Evolutionary conservation across 2,797 vertebrate genomes (phyloP), one percentile per base, ranked within the genome.

Genomic region (Odontamblyopus rebecca): DNA sequence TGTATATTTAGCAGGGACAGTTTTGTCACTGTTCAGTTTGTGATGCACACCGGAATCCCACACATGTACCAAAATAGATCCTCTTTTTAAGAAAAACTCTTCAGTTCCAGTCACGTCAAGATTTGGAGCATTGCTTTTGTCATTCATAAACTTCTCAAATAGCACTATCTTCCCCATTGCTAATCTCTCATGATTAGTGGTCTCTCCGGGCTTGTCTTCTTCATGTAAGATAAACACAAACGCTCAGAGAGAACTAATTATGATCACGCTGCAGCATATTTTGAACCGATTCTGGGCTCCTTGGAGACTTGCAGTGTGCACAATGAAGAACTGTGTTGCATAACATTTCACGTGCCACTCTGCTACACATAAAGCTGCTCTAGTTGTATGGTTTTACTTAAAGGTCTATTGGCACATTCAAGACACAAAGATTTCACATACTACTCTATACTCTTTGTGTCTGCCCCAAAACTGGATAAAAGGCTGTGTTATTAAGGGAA

Each of bases 291-390:
- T 67, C 61, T 23, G 6, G 67, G 32, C 67, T 61, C 35, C 57
- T 63, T 54, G 12, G 38, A 77, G 61, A 73, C 59, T 30, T 38
- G 50, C 11, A 6, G 35, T 64, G 67, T 64, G 41, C 61, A 71
- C 73, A 61, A 11, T 72, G 23, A 68, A 67, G 67, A 38, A 68
- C 44, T 44, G 54, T 13, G 38, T 89, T 86, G 72, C 76, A 73
- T 83, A 88, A 86, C 68, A 71, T 9, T 61, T 71, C 77, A 76
- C 41, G 7, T 80, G 81, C 67, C 74, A 44, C 76, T 65, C 27
- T 59, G 48, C 72, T 75, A 19, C 74, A 63, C 62, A 71, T 51
- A 68, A 72, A 9, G 51, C 72, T 78, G 73, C 50, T 26, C 44
- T 62, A 29, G 11, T n/a, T 19, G 16, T 19, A 29, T 18, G 41